Evolutionary conservation across 2,888 invertebrate genomes (phyloP).

Genomic region (Axea sp.): DNA sequence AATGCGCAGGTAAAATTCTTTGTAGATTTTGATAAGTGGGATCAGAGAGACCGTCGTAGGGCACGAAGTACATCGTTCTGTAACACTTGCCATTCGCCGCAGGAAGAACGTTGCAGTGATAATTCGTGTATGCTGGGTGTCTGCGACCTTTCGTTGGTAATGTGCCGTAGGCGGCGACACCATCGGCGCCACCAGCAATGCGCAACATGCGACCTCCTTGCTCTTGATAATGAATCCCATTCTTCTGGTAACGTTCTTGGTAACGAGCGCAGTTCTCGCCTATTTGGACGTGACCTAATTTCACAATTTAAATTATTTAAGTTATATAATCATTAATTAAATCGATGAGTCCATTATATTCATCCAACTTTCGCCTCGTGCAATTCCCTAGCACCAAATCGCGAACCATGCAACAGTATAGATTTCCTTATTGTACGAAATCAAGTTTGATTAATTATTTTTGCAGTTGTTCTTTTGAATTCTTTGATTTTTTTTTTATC

Average conservation of each 20-base stretch:
- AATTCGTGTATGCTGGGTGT: slow-evolving; percentile 65
- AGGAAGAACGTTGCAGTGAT: slow-evolving; percentile 68
- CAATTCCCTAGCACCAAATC: too few species aligned
- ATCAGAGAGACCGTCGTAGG: slow-evolving; percentile 75
- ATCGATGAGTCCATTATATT: too few species aligned
- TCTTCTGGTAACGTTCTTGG: slow-evolving; percentile 69
- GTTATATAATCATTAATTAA: too few species aligned
- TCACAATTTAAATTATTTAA: too few species aligned
- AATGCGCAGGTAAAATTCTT: slow-evolving; percentile 72
- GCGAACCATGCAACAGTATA: too few species aligned
- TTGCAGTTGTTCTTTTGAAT: too few species aligned
- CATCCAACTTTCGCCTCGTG: too few species aligned
- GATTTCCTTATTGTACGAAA: too few species aligned
- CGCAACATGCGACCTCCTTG: slow-evolving; percentile 69
- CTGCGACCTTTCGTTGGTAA: slow-evolving; percentile 62
- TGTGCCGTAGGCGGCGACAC: slow-evolving; percentile 67
- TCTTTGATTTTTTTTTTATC: too few species aligned
- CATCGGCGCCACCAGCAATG: slow-evolving; percentile 69
- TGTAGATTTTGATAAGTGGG: slow-evolving; percentile 78
- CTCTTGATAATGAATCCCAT: slow-evolving; percentile 69
- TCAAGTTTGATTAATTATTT: too few species aligned
- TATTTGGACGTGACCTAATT: slow-evolving; percentile 38
- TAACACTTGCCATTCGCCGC: slow-evolving; percentile 73
- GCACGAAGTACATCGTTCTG: slow-evolving; percentile 77
- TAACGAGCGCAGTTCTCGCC: slow-evolving; percentile 66